Conservation (phyloP, 2,113 vertebrate genomes). For the Arizona elegans region DNA sequence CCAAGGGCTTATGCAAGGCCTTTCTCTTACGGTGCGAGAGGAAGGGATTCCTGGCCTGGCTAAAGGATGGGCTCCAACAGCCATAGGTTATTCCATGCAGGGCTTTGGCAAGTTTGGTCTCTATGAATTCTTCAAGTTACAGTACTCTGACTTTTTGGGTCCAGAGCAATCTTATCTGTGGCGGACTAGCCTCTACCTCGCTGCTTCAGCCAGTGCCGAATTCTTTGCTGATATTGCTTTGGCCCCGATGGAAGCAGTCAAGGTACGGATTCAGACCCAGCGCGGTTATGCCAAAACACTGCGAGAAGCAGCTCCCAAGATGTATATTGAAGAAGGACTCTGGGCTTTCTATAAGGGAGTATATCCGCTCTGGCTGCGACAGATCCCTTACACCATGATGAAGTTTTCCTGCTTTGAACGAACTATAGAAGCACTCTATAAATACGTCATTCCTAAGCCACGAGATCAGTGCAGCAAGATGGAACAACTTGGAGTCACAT, state of each 20-base stretch:
- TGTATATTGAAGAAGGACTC: constrained; percentile 49
- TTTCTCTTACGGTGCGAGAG: constrained; percentile 29
- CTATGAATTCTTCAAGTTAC: constrained; percentile 44
- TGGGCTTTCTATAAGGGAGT: constrained; percentile 55
- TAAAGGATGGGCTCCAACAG: constrained; percentile 44
- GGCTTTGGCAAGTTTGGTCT: constrained; percentile 55
- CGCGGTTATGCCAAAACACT: constrained; percentile 12
- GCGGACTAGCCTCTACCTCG: constrained; percentile 39
- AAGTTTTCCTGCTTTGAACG: constrained; percentile 54
- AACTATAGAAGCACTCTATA: constrained; percentile 38
- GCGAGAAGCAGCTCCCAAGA: constrained; percentile 23
- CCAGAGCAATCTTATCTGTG: constrained; percentile 24
- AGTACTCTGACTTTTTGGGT: constrained; percentile 26
- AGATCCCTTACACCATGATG: constrained; percentile 53
- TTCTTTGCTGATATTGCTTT: constrained; percentile 38
- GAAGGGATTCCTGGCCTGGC: constrained; percentile 40
- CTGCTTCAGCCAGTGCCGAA: constrained; percentile 31
- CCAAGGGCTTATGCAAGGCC: constrained; percentile 34
- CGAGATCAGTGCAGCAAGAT: constrained; percentile 41
- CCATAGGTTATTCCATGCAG: constrained; percentile 47
- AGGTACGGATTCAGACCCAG: constrained; percentile 54
- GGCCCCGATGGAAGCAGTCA: constrained; percentile 41
- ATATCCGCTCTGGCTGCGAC: constrained; percentile 44
- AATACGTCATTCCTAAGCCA: constrained; percentile 28
- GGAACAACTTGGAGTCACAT: constrained; percentile 54